Base-by-base conservation (phyloP, 35 echinoderm and acorn worm genomes). In the Ptychodera flava region DNA sequence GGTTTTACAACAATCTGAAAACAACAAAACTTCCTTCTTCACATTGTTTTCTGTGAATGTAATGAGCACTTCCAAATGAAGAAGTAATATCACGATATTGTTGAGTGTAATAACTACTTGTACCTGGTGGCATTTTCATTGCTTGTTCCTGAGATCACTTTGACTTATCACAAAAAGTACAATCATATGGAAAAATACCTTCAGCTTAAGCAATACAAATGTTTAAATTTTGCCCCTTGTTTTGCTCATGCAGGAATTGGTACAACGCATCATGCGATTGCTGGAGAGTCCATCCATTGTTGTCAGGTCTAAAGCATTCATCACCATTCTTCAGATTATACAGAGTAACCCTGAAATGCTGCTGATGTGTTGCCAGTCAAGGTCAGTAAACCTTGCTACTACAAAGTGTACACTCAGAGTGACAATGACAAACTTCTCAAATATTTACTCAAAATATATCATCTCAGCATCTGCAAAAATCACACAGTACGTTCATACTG, bases 171-270 rank as follows among this genome's bases (percentile, higher is more conserved):
- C n/a, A n/a, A n/a, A n/a, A n/a, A n/a, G n/a, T n/a, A n/a, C n/a
- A n/a, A n/a, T n/a, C n/a, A n/a, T n/a, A n/a, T n/a, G n/a, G n/a
- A n/a, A n/a, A n/a, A n/a, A n/a, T n/a, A n/a, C n/a, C n/a, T n/a
- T n/a, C n/a, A n/a, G n/a, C n/a, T n/a, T n/a, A n/a, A n/a, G n/a
- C n/a, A n/a, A n/a, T n/a, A n/a, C n/a, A n/a, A n/a, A n/a, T n/a
- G n/a, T n/a, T n/a, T n/a, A n/a, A n/a, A n/a, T n/a, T n/a, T n/a
- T n/a, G n/a, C n/a, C n/a, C n/a, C n/a, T n/a, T n/a, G n/a, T n/a
- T n/a, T n/a, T n/a, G n/a, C n/a, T n/a, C n/a, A n/a, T n/a, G n/a
- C 64, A 99, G 96, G 93, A 99, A 36, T 92, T 99, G 79, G 86
- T 91, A 33, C 37, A 91, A 12, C 77, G 81, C 16, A 85, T 94